Base-by-base conservation (phyloP, 2,797 vertebrate species). In the Dryobates pubescens region DNA sequence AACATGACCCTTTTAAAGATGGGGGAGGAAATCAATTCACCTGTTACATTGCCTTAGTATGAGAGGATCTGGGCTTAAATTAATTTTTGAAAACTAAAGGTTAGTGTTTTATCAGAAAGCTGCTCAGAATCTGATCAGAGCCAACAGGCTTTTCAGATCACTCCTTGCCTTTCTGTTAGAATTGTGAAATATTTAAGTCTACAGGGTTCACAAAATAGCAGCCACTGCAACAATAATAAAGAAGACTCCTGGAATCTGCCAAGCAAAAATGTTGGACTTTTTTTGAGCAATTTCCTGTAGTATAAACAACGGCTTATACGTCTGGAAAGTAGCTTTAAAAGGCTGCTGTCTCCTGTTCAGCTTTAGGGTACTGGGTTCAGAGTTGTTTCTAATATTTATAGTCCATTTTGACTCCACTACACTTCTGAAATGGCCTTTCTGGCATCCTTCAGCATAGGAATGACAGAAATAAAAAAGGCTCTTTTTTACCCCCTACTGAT, bases 391-490 rank as follows among this genome's bases (percentile, higher is more conserved):
- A 74, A 78, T 88, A 95, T 76, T 70, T 81, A 71, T 71, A 61
- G 63, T 54, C 47, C 20, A 9, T 9, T 88, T 88, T 73, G 63
- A 70, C 64, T n/a, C 76, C 24, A 72, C 32, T 49, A 2, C 3
- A 4, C 34, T 64, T 80, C 78, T 92, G 77, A 81, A 70, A 93
- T 80, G 63, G 82, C 27, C 27, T 88, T 89, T 83, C 79, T 91
- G 76, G 73, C 32, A 67, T 85, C 38, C 11, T 24, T 90, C 76
- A 90, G 62, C 29, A n/a, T 30, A 53, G 14, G 32, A 92, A 67
- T 63, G 82, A 78, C 69, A 94, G 90, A 84, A 90, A 38, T 63
- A 72, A 94, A 90, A 85, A 29, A 47, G 53, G 62, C 20, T 6
- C 4, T 57, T 49, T 22, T 18, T 9, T 3, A 9, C 20, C 23